These are phyloP conservation scores for Dolichotis patagonum DNA, from an alignment of 2,113 vertebrate genomes.

Conservation along the genomic window DNA sequence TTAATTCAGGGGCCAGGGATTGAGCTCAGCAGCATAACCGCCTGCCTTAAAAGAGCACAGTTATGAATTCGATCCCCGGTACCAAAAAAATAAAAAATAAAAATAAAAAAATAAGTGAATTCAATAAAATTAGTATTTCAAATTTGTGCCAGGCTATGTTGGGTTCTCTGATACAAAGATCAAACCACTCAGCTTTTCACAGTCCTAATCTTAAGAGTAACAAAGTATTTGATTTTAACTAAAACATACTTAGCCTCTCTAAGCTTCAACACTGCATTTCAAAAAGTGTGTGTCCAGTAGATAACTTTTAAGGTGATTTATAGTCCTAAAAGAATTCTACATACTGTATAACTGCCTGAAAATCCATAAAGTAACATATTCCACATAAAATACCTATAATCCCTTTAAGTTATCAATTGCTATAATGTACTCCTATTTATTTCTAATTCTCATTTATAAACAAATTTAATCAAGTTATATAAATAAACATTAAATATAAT, in stretches of 20 bases:
- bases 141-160: background rate
- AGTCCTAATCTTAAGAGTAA: background rate
- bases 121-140: slow-evolving; percentile 42
- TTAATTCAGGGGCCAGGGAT: background rate
- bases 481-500: slow-evolving; percentile 22
- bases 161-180: background rate
- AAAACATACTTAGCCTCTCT: background rate
- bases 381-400: background rate
- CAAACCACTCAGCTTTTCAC: background rate
- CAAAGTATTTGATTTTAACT: slow-evolving; percentile 3
- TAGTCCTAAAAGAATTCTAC: slow-evolving; percentile 46
- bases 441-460: slow-evolving; percentile 18
- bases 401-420: background rate
- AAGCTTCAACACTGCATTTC: slow-evolving; percentile 5
- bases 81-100: too few species aligned
- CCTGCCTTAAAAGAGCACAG: too few species aligned
- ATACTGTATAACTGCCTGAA: background rate
- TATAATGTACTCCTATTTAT: background rate
- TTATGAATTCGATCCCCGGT: too few species aligned
- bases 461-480: background rate
- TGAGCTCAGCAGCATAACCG: too few species aligned
- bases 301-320: slow-evolving; percentile 27
- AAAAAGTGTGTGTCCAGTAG: background rate
- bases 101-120: background rate
- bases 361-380: slow-evolving; percentile 17